Evolutionary conservation across 1,140 invertebrate genomes (phyloP).

Genomic region (Tetramorium simillimum): DNA sequence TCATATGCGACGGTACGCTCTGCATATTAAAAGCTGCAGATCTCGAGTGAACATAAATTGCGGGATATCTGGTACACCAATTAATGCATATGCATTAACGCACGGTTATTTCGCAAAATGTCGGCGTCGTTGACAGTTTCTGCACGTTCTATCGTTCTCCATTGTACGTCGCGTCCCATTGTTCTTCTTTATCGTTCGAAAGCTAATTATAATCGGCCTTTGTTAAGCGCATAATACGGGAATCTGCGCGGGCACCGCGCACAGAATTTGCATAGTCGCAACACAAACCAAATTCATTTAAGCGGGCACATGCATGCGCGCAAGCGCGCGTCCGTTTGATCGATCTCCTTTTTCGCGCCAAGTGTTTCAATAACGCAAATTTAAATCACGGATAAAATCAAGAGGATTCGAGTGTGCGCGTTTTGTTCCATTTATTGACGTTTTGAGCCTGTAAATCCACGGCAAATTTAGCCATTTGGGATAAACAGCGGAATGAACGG

Average conservation of each 20-base stretch:
- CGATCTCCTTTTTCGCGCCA: slow-evolving; percentile 17
- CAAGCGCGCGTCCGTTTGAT: background rate
- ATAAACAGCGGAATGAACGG: background rate
- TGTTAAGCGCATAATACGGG: slow-evolving; percentile 48
- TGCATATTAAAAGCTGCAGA: background rate
- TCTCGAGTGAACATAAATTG: slow-evolving; percentile 6
- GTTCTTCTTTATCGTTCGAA: slow-evolving; percentile 55
- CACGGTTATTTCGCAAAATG: slow-evolving; percentile 34
- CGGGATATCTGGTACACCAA: slow-evolving; percentile 7
- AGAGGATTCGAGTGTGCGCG: background rate
- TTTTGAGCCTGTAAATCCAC: slow-evolving; percentile 3
- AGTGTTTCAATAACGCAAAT: slow-evolving; percentile 28
- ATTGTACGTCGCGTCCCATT: slow-evolving; percentile 51
- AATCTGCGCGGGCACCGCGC: slow-evolving; percentile 19
- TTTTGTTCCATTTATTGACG: slow-evolving; percentile 19
- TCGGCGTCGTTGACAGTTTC: slow-evolving; percentile 45
- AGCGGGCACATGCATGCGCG: background rate
- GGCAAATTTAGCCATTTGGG: background rate
- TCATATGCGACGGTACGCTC: no score
- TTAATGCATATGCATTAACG: slow-evolving; percentile 39
- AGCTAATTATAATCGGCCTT: slow-evolving; percentile 59
- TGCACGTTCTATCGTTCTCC: slow-evolving; percentile 12
- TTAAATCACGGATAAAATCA: slow-evolving; percentile 37
- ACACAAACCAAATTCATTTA: slow-evolving; percentile 49
- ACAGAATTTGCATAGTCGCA: slow-evolving; percentile 39